Evolutionary conservation across 2,797 vertebrate species (phyloP).

Genomic region (Spondyliosoma cantharus): DNA sequence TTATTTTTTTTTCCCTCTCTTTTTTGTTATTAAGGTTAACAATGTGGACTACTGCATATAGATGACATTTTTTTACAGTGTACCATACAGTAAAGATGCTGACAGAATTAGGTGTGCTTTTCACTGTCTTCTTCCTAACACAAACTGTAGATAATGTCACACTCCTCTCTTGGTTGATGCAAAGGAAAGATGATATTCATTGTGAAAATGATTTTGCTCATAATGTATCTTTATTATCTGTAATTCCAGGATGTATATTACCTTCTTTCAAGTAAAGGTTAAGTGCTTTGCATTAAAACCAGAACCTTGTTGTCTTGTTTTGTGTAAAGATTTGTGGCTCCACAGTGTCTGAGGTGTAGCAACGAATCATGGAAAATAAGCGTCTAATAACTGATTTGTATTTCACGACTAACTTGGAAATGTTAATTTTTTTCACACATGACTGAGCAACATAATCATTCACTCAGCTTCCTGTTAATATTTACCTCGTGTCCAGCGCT

Average conservation of each 20-base stretch:
- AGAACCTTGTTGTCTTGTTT: slow-evolving; percentile 44
- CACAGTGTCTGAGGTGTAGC: neutral
- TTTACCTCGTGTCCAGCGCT: neutral
- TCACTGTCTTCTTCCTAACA: slow-evolving; percentile 83
- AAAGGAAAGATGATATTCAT: slow-evolving; percentile 83
- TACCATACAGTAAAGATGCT: slow-evolving; percentile 80
- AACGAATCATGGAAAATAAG: neutral
- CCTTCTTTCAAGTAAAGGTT: slow-evolving; percentile 90
- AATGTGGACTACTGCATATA: slow-evolving; percentile 83
- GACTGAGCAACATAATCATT: neutral
- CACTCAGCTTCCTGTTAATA: neutral
- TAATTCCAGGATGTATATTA: slow-evolving; percentile 90
- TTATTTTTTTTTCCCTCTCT: slow-evolving; percentile 33
- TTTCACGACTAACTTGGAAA: neutral
- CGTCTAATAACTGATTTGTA: neutral
- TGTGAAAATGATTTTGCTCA: slow-evolving; percentile 88
- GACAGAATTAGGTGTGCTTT: slow-evolving; percentile 83
- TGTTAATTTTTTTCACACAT: neutral
- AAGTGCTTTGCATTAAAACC: slow-evolving; percentile 89
- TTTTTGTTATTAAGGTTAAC: slow-evolving; percentile 75
- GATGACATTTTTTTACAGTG: slow-evolving; percentile 80
- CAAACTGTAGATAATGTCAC: slow-evolving; percentile 83
- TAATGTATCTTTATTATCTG: slow-evolving; percentile 89
- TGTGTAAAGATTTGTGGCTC: slow-evolving; percentile 14
- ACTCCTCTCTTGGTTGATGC: slow-evolving; percentile 78